Conservation (phyloP, 2,113 vertebrate species). For the Ranitomeya imitator region DNA sequence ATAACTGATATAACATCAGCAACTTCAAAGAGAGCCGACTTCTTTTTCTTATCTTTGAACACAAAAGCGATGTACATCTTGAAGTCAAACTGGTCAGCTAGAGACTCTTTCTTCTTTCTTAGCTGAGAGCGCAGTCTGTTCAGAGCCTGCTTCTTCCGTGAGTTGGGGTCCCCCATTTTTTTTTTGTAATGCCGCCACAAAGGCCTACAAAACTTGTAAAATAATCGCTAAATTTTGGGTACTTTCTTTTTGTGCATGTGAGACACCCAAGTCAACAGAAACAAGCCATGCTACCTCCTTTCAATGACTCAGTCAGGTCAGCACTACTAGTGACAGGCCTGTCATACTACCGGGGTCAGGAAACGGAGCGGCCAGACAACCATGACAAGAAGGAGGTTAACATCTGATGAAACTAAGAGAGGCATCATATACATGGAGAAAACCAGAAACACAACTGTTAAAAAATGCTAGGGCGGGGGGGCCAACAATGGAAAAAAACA, state of each 20-base stretch:
- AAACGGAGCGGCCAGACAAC: conserved; percentile 70
- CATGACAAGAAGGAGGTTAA: conserved; percentile 65
- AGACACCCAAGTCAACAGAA: conserved; percentile 83
- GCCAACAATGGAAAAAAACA: conserved; percentile 50
- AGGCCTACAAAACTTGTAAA: conserved; percentile 74
- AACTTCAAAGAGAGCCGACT: conserved; percentile 98
- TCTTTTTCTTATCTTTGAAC: conserved; percentile 99
- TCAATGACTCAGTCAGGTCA: conserved; percentile 71
- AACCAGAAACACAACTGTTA: conserved; percentile 54
- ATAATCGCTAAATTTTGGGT: conserved; percentile 76
- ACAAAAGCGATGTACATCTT: conserved; percentile 99
- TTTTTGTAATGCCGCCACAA: conserved; percentile 83
- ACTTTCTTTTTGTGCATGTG: conserved; percentile 69
- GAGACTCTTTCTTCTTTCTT: conserved; percentile 99
- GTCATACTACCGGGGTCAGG: conserved; percentile 70
- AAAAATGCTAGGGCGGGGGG: conserved; percentile 64
- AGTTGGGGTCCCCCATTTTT: conserved; percentile 98
- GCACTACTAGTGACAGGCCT: conserved; percentile 71
- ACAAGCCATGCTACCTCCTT: conserved; percentile 77
- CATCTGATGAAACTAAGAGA: conserved; percentile 33
- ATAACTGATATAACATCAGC: conserved; percentile 99
- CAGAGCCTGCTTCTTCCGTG: conserved; percentile 98
- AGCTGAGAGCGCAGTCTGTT: conserved; percentile 99
- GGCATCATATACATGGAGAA: conserved; percentile 37
- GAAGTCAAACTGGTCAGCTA: conserved; percentile 99